phyloP scores from a whole-genome alignment of 2,113 vertebrate genomes.

The Hypocryptadius cinnamomeus region DNA sequence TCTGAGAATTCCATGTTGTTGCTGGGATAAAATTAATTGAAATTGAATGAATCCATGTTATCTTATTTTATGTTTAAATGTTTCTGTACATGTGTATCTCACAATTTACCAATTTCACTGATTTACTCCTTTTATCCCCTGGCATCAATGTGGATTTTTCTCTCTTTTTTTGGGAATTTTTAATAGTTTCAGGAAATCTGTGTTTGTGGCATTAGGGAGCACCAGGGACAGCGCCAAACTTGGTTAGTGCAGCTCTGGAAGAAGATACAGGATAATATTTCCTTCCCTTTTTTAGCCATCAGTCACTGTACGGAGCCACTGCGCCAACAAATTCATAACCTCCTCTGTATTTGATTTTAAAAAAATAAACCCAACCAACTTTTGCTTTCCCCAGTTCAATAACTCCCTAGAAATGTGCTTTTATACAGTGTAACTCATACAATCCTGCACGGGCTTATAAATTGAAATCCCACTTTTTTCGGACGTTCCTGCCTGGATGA shows the following conservation, averaged over 20 bases:
- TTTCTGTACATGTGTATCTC: neutral
- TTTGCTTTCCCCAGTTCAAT: neutral
- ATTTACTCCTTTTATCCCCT: neutral
- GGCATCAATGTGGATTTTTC: neutral
- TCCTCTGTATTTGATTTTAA: neutral
- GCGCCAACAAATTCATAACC: neutral
- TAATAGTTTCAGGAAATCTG: slow-evolving; percentile 23
- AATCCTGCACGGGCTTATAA: neutral
- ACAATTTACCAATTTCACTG: neutral
- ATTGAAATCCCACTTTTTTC: neutral
- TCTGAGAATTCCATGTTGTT: slow-evolving; percentile 17
- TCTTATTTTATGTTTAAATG: neutral
- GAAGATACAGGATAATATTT: slow-evolving; percentile 15
- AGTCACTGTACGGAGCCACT: neutral
- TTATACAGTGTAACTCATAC: neutral
- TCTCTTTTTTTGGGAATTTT: neutral
- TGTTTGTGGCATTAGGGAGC: neutral
- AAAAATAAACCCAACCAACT: neutral
- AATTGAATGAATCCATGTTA: slow-evolving; percentile 1
- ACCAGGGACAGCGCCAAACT: neutral
- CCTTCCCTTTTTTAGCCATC: slow-evolving; percentile 7
- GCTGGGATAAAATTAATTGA: slow-evolving; percentile 1
- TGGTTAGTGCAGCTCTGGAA: neutral
- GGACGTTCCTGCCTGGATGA: neutral
- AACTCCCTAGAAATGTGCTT: slow-evolving; percentile 13